A percentile compares a stretch with the other conserved stretches of the same genome.
Evolutionary conservation across 2,888 invertebrate genomes (phyloP).

Genomic region (Tortricodes alternella): DNA sequence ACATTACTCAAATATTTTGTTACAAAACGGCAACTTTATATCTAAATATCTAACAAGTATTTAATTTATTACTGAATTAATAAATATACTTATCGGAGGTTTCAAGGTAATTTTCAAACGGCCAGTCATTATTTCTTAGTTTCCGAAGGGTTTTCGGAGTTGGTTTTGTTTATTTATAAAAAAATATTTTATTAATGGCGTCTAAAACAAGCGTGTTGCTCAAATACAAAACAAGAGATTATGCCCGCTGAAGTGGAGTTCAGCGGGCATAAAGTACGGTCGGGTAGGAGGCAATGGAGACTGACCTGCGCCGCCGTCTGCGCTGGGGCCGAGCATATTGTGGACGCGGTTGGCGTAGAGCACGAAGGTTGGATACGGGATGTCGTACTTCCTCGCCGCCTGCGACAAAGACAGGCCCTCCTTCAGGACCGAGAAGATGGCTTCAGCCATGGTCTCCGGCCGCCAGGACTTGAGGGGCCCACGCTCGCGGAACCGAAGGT

Average conservation of each 20-base stretch:
- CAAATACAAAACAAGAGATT: neutral
- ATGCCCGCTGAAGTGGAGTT: neutral
- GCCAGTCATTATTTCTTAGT: neutral
- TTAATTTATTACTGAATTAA: too few species aligned
- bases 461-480: conserved; percentile 97
- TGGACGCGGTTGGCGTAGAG: conserved; percentile 96
- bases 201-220: neutral
- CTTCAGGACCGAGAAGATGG: conserved; percentile 95
- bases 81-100: too few species aligned
- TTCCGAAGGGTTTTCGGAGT: too few species aligned
- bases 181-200: neutral
- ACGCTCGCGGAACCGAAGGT: conserved; percentile 94
- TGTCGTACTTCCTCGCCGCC: conserved; percentile 96
- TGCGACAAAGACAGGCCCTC: conserved; percentile 94
- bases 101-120: too few species aligned
- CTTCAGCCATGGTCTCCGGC: conserved; percentile 97
- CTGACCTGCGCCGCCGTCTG: conserved; percentile 94
- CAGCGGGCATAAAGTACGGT: too few species aligned
- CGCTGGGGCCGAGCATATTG: conserved; percentile 96
- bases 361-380: conserved; percentile 96
- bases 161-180: too few species aligned
- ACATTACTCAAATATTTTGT: too few species aligned
- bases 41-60: too few species aligned
- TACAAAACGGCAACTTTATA: too few species aligned
- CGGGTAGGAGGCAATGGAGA: conserved; percentile 40